These are phyloP conservation scores for Otocyon megalotis DNA, from an alignment of 2,113 vertebrate genomes.

Conservation along the genomic window DNA sequence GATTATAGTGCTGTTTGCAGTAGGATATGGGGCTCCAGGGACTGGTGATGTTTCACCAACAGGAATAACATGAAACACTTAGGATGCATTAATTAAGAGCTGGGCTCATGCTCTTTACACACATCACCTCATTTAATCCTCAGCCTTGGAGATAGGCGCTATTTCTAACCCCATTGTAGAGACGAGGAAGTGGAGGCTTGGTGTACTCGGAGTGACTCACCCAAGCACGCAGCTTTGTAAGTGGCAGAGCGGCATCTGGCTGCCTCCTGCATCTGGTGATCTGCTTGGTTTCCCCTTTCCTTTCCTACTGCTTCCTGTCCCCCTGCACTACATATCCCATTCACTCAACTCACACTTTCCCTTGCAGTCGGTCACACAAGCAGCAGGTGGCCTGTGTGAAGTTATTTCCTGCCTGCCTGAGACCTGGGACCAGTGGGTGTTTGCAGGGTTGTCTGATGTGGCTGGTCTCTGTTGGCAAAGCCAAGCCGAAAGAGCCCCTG, in stretches of 20 bases:
- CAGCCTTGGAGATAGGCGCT: background rate
- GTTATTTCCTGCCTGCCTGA: rapidly evolving
- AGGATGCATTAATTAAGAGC: background rate
- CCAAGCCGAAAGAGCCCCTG: background rate
- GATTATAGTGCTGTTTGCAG: background rate
- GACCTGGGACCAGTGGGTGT: background rate
- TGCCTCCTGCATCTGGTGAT: background rate
- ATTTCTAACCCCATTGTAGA: background rate
- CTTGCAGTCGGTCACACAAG: too few relatives aligned
- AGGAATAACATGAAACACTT: too few relatives aligned
- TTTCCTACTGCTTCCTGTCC: background rate
- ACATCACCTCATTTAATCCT: background rate
- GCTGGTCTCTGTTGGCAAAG: background rate
- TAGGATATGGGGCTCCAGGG: background rate
- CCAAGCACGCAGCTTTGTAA: background rate
- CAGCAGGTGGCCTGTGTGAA: too few relatives aligned
- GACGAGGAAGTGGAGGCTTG: background rate
- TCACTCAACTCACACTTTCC: background rate
- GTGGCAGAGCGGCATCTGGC: background rate
- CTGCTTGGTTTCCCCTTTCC: background rate
- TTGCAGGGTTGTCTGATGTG: background rate
- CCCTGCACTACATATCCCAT: background rate
- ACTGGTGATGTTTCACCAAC: background rate
- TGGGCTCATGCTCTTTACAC: background rate
- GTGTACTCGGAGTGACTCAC: too few relatives aligned